These are phyloP conservation scores for Acipenser transmontanus DNA, from an alignment of 2,797 vertebrate species.

Conservation along the genomic window DNA sequence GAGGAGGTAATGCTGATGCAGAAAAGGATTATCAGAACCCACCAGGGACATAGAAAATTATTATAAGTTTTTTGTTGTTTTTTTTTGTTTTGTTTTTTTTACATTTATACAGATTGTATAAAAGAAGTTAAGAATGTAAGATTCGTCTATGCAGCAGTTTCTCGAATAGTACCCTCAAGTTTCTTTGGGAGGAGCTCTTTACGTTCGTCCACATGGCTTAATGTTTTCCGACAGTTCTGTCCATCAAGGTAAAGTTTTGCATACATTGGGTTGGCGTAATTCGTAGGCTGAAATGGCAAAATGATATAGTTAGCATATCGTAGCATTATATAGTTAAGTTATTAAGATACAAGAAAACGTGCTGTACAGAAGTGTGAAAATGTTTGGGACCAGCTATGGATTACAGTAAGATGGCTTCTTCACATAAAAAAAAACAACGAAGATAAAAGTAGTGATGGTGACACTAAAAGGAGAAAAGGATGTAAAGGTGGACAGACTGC, in stretches of 20 bases:
- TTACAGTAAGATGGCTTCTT: not conserved
- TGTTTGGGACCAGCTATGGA: not conserved
- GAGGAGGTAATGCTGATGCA: conserved; percentile 87
- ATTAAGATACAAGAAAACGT: not conserved
- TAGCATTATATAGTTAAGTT: conserved; percentile 20
- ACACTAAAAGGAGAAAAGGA: no score
- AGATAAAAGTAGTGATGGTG: not conserved
- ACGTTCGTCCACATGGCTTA: conserved; percentile 93
- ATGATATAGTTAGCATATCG: conserved; percentile 12
- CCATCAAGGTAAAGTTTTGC: conserved; percentile 95
- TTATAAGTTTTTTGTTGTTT: conserved; percentile 38
- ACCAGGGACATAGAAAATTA: conserved; percentile 90
- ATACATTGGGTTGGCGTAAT: conserved; percentile 97
- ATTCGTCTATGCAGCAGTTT: conserved; percentile 95
- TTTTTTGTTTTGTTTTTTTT: conserved; percentile 59
- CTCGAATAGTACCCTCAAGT: conserved; percentile 96
- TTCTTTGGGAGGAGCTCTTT: conserved; percentile 99
- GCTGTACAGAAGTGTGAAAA: not conserved
- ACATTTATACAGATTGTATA: conserved; percentile 74
- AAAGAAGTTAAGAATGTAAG: conserved; percentile 67
- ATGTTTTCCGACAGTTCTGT: conserved; percentile 93
- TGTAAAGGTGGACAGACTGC: no score
- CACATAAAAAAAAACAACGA: not conserved
- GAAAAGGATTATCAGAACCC: conserved; percentile 81
- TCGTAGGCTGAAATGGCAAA: conserved; percentile 73